Conservation (phyloP, 2,113 vertebrate species). For the Bungarus multicinctus region DNA sequence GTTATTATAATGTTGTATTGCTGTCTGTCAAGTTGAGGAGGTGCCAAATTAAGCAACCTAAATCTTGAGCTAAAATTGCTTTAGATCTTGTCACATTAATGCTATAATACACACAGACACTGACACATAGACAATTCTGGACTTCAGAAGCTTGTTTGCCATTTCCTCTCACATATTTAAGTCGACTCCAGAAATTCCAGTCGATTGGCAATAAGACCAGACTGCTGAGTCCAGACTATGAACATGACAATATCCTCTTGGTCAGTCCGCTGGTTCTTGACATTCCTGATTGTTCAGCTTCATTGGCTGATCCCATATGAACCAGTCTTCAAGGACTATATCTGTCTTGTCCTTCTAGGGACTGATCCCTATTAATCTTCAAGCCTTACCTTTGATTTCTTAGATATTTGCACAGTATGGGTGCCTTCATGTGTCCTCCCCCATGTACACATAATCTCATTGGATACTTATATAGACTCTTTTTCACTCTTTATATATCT, state of each 20-base stretch:
- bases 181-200: neutral
- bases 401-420: neutral
- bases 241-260: neutral
- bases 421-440: neutral
- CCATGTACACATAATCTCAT: neutral
- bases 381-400: neutral
- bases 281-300: neutral
- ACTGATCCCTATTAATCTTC: neutral
- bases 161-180: neutral
- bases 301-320: neutral
- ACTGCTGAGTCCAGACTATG: neutral
- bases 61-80: neutral
- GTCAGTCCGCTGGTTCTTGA: neutral
- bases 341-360: neutral
- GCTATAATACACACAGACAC: neutral
- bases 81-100: neutral
- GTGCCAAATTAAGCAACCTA: neutral
- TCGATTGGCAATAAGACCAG: neutral
- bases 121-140: neutral
- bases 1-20: neutral
- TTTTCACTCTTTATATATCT: no score
- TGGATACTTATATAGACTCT: no score
- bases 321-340: neutral
- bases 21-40: neutral
- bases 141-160: neutral